Conservation (phyloP, 2,113 vertebrate genomes). For the Anolis carolinensis region DNA sequence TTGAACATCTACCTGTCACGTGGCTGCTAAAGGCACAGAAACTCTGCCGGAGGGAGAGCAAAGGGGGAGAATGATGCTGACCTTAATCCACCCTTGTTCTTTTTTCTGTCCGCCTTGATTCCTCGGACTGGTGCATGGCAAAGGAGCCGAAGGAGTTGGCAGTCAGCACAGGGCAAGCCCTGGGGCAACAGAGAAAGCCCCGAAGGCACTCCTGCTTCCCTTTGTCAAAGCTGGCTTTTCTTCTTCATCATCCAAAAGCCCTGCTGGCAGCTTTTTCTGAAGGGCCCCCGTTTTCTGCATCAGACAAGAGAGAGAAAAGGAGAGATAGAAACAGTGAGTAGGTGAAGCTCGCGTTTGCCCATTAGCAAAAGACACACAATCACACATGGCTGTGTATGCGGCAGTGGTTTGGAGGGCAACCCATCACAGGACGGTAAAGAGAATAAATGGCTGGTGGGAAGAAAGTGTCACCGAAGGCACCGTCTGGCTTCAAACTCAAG, state of each 20-base stretch:
- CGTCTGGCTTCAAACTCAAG: neutral
- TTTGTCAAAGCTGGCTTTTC: neutral
- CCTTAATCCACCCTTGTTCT: neutral
- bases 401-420: neutral
- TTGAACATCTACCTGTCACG: neutral
- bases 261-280: neutral
- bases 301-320: too few relatives aligned
- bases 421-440: neutral
- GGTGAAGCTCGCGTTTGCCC: neutral
- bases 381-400: too few relatives aligned
- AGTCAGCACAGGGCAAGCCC: neutral
- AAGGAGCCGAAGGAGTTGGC: too few relatives aligned
- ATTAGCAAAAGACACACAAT: neutral
- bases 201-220: neutral
- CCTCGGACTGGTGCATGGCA: too few relatives aligned
- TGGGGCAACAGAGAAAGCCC: neutral
- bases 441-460: neutral
- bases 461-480: neutral
- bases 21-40: neutral
- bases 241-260: neutral
- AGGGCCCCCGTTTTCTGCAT: neutral
- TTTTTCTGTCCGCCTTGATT: neutral
- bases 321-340: too few relatives aligned
- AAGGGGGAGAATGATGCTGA: too few relatives aligned
- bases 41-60: neutral